A percentile compares a stretch with the other conserved stretches of the same genome.
Conservation (phyloP, 2,797 vertebrate genomes). For the Urocyon cinereoargenteus region DNA sequence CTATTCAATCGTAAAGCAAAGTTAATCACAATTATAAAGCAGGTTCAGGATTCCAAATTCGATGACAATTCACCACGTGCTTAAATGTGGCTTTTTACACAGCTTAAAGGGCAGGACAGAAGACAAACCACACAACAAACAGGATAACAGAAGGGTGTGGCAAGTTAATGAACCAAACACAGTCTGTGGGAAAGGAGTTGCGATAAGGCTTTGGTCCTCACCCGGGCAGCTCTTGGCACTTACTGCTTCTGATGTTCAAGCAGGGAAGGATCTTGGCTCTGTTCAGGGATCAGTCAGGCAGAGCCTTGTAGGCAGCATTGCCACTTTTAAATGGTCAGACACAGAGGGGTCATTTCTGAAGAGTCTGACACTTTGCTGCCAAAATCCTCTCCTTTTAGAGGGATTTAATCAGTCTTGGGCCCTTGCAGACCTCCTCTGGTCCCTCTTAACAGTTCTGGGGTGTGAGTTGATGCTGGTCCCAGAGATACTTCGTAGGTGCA, state of each 20-base stretch:
- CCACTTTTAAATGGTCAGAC: not conserved
- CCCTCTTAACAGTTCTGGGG: not conserved
- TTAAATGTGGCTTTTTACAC: not conserved
- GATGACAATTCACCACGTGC: not conserved
- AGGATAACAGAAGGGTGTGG: not conserved
- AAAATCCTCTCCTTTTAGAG: not conserved
- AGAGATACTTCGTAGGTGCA: not conserved
- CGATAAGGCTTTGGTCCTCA: not conserved
- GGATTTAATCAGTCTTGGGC: not conserved
- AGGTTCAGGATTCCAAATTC: not conserved
- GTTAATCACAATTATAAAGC: not conserved
- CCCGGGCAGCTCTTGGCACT: not conserved
- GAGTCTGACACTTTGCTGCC: not conserved
- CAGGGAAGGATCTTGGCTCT: not conserved
- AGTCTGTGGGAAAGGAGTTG: not conserved
- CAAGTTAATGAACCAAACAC: not conserved
- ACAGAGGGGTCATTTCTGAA: not conserved
- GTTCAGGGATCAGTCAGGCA: not conserved
- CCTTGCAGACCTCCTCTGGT: not conserved
- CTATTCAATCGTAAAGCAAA: not conserved
- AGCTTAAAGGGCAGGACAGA: not conserved
- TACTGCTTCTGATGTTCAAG: not conserved
- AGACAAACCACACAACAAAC: not conserved
- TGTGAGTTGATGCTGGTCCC: not conserved
- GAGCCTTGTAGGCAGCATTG: not conserved